A percentile compares a stretch with the other conserved stretches of the same genome.
These are phyloP conservation scores for Erinaceus europaeus DNA, from an alignment of 2,113 vertebrate species.

Conservation along the genomic window DNA sequence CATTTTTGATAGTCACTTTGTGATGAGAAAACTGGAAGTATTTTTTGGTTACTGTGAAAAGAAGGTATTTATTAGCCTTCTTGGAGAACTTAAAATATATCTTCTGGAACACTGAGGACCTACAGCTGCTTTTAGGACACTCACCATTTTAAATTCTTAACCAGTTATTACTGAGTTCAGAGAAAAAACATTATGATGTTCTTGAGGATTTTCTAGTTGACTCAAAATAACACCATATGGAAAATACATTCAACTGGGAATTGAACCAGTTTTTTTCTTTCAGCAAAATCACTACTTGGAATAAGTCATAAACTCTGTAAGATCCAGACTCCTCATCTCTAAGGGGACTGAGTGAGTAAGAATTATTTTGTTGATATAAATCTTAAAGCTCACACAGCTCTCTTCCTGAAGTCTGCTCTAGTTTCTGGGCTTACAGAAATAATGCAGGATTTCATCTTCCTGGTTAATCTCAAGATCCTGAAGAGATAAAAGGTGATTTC, in stretches of 20 bases:
- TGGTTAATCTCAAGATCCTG: not conserved
- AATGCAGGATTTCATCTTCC: not conserved
- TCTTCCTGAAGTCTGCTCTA: not conserved
- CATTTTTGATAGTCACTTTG: not conserved
- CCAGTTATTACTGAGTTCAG: constrained; percentile 67
- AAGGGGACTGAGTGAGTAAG: not conserved
- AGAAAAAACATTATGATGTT: constrained; percentile 55
- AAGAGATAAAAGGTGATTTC: not conserved
- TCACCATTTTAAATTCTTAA: constrained; percentile 54
- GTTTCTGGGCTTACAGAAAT: not conserved
- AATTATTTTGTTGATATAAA: not conserved
- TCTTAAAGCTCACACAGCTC: not conserved
- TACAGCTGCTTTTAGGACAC: constrained; percentile 67
- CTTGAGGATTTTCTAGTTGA: constrained; percentile 51
- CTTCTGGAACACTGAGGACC: constrained; percentile 48
- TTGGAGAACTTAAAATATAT: constrained; percentile 64
- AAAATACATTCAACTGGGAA: constrained; percentile 27
- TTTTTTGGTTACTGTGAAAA: constrained; percentile 17
- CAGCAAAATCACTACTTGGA: not conserved
- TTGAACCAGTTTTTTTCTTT: constrained; percentile 29
- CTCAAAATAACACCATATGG: constrained; percentile 56
- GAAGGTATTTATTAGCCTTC: constrained; percentile 34
- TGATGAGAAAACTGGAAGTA: not conserved
- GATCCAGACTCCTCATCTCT: not conserved
- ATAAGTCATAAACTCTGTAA: not conserved